Conservation (phyloP, 2,888 invertebrate species). For the Cactoblastis cactorum region DNA sequence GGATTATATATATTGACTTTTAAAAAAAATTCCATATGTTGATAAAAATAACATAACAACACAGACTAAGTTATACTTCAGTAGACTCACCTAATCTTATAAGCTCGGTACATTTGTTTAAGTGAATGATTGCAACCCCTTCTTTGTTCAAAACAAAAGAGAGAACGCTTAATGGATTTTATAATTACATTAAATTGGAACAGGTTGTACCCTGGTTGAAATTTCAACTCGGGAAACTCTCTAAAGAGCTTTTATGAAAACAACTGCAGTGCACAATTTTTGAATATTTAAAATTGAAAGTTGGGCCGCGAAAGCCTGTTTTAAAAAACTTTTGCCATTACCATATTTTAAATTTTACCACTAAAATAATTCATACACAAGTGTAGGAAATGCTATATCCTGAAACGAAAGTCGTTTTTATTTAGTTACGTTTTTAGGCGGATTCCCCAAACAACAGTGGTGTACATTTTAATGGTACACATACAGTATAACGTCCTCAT, state of each 20-base stretch:
- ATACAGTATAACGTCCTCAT: too few species aligned
- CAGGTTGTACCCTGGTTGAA: neutral
- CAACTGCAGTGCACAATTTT: neutral
- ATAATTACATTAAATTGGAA: neutral
- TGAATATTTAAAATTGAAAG: too few species aligned
- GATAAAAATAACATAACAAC: too few species aligned
- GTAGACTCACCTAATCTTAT: neutral
- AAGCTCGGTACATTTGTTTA: constrained; percentile 2
- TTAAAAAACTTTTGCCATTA: neutral
- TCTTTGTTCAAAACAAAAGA: neutral
- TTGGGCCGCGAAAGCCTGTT: neutral
- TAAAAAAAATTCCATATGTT: too few species aligned
- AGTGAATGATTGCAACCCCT: neutral
- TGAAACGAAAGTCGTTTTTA: too few species aligned
- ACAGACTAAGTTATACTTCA: neutral
- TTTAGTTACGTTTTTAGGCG: too few species aligned
- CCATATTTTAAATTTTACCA: neutral
- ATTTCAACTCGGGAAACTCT: neutral
- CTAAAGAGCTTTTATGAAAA: constrained; percentile 2
- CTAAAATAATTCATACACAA: too few species aligned
- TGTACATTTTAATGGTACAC: too few species aligned
- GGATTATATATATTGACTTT: too few species aligned
- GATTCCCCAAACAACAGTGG: too few species aligned
- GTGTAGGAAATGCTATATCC: too few species aligned
- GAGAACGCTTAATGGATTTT: neutral